Evolutionary conservation across 2,797 vertebrate genomes (phyloP), one percentile per base, ranked within the genome.

Genomic region (Carapus acus): DNA sequence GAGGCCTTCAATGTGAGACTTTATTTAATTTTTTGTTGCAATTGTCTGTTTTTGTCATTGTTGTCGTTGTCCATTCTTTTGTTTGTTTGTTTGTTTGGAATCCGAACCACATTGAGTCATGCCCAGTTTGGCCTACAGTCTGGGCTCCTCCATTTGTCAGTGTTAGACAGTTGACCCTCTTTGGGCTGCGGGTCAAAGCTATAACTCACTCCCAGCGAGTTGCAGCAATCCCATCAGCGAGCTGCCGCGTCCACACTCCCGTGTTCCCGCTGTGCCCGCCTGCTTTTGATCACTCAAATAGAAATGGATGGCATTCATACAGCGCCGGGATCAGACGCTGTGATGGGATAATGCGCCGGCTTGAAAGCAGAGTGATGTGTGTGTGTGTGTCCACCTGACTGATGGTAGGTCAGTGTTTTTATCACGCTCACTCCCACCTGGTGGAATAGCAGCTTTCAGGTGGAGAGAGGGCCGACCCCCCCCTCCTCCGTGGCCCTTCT

Each of bases 181-280:
- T 77, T 77, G 62, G 73, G 61, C 81, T 74, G 71, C 51, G 74
- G 82, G 85, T 85, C 82, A 81, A 63, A 81, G 78, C 80, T 69
- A 80, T 84, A 78, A 79, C 75, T 83, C 80, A 73, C 73, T 75
- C 65, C 72, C 41, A 49, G 71, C 65, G 69, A 69, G 66, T 65
- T 68, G 78, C 77, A 70, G 77, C 62, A 54, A 64, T 82, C 74
- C 75, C 78, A 78, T 83, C 77, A 81, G 74, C 19, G 2, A 44
- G 60, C 65, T 14, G 43, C 74, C 18, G 66, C 74, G 83, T 86
- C 82, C 82, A 82, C 77, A 76, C 85, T 83, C 81, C 67, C 41
- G 62, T 69, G 67, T 76, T 80, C 79, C 80, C 78, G 76, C 57
- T 41, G 80, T 48, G 76, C 71, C 65, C 42, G 29, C 38, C 65